These are phyloP conservation scores for Remorina albescens DNA, from an alignment of 2,797 vertebrate genomes.

Conservation along the genomic window DNA sequence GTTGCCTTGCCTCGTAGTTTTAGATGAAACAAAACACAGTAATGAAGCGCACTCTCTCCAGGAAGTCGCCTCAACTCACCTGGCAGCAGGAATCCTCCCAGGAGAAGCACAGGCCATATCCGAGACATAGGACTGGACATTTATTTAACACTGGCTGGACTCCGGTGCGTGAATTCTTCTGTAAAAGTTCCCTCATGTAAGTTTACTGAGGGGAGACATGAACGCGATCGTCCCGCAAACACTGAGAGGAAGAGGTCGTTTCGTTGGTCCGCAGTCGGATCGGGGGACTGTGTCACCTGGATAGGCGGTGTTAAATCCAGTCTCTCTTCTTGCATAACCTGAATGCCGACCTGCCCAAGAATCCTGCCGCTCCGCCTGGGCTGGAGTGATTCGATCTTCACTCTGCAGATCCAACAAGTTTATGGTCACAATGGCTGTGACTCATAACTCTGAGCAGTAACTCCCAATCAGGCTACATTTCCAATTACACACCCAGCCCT, in stretches of 20 bases:
- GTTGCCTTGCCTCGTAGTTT: too few relatives aligned
- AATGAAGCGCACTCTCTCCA: not conserved
- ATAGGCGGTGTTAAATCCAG: constrained; percentile 48
- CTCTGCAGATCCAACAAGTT: too few relatives aligned
- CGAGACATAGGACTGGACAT: constrained; percentile 63
- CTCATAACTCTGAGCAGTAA: not conserved
- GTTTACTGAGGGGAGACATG: not conserved
- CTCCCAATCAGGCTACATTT: too few relatives aligned
- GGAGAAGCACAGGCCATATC: constrained; percentile 69
- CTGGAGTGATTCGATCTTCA: not conserved
- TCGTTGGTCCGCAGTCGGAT: not conserved
- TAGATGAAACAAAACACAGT: too few relatives aligned
- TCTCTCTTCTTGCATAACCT: constrained; percentile 38
- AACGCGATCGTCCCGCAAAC: not conserved
- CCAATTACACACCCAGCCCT: too few relatives aligned
- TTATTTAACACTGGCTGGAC: not conserved
- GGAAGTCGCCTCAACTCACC: constrained; percentile 79
- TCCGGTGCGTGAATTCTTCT: not conserved
- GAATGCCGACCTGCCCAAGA: not conserved
- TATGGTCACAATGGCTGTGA: not conserved
- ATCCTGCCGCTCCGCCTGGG: not conserved
- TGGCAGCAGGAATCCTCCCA: constrained; percentile 70
- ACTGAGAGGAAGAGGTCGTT: not conserved
- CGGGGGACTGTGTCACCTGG: constrained; percentile 52
- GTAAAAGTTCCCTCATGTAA: constrained; percentile 3